Percentiles rank a stretch among this genome's conserved stretches.
Conservation (phyloP, 2,113 vertebrate genomes). For the Eira barbara region DNA sequence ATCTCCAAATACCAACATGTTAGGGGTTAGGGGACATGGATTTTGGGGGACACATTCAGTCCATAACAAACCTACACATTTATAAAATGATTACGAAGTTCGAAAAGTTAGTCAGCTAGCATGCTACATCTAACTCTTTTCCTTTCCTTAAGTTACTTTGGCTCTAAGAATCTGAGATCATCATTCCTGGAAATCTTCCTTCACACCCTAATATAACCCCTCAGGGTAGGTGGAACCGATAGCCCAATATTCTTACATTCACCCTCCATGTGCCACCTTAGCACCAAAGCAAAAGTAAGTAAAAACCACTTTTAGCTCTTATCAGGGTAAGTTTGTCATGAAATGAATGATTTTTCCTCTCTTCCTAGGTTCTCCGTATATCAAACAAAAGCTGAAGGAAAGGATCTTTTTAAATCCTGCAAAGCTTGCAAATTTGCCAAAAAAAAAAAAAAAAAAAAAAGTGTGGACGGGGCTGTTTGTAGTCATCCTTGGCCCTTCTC, state of each 20-base stretch:
- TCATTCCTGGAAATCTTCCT: not conserved
- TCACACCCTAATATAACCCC: not conserved
- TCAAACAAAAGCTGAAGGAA: slow-evolving; percentile 21
- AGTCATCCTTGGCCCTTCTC: not conserved
- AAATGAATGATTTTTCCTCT: not conserved
- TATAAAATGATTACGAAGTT: not conserved
- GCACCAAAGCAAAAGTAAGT: not conserved
- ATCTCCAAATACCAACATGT: not conserved
- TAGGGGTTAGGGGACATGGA: not conserved
- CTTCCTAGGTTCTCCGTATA: not conserved
- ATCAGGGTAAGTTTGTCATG: not conserved
- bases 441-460: not conserved
- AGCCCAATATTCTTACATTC: not conserved
- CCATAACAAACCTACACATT: not conserved
- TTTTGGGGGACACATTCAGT: not conserved
- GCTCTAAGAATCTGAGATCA: not conserved
- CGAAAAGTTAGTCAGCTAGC: not conserved
- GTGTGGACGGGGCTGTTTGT: not conserved
- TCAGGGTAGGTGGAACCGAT: not conserved
- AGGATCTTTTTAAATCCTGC: not conserved
- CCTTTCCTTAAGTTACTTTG: not conserved
- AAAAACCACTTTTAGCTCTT: not conserved
- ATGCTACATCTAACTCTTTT: not conserved
- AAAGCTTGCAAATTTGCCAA: slow-evolving; percentile 33
- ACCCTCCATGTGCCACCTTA: not conserved